Percentiles rank a stretch among this genome's conserved stretches.
Evolutionary conservation across 2,113 vertebrate species (phyloP).

Genomic region (Macroglossus sobrinus): DNA sequence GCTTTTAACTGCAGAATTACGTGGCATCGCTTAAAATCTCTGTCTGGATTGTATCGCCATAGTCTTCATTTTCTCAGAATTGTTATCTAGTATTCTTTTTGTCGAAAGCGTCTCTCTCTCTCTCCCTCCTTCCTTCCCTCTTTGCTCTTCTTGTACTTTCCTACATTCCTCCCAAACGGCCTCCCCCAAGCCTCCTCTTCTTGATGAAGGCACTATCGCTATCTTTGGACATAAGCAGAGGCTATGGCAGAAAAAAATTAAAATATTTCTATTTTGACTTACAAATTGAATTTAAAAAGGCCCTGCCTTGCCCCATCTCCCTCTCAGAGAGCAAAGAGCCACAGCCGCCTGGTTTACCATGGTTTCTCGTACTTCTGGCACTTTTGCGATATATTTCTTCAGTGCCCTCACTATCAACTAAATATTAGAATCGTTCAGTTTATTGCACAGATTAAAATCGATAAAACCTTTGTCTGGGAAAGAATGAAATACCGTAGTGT

Average conservation of each 20-base stretch:
- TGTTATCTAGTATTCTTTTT: neutral
- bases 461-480: neutral
- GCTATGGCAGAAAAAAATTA: neutral
- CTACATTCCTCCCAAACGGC: accelerated
- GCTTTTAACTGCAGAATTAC: neutral
- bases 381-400: neutral
- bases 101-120: neutral
- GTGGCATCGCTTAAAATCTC: slow-evolving; percentile 24
- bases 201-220: too few species aligned
- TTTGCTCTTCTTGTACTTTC: accelerated
- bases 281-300: neutral
- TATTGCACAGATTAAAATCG: neutral
- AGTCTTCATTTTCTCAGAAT: neutral
- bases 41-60: neutral
- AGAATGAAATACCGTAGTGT: neutral
- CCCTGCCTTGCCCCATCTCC: neutral
- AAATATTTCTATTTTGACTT: neutral
- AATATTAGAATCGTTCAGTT: neutral
- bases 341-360: accelerated
- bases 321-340: neutral
- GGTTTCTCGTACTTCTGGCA: neutral
- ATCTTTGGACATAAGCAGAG: neutral
- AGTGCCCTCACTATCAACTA: neutral
- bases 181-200: accelerated
- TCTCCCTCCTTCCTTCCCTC: too few species aligned